Conservation (phyloP, 2,113 vertebrate genomes). For the Meleagris gallopavo region DNA sequence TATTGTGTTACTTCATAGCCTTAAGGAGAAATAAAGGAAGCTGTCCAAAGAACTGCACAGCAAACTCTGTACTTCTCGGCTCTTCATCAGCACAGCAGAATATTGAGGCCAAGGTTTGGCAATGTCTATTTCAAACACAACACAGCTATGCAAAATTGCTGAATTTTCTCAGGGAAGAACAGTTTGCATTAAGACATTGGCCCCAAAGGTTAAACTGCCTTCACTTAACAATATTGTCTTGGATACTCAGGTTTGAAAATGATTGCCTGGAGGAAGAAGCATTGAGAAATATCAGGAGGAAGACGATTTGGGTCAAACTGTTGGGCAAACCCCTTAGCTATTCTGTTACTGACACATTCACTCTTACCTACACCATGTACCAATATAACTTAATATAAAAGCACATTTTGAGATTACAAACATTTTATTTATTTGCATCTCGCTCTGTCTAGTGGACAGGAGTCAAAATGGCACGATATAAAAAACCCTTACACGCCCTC, state of each 20-base stretch:
- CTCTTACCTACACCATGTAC: not conserved
- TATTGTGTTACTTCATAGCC: conserved; percentile 67
- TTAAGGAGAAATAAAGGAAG: conserved; percentile 64
- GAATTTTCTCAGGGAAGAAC: not conserved
- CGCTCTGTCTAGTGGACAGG: not conserved
- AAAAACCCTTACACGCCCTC: conserved; percentile 72
- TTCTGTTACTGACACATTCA: not conserved
- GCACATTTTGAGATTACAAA: not conserved
- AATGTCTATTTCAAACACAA: conserved; percentile 16
- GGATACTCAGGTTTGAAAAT: conserved; percentile 17
- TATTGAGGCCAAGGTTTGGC: conserved; percentile 36
- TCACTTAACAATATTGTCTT: conserved; percentile 25
- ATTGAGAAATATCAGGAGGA: not conserved
- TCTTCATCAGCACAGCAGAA: conserved; percentile 5
- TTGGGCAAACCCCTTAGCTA: not conserved
- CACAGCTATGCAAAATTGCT: conserved; percentile 20
- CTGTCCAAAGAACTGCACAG: conserved; percentile 36
- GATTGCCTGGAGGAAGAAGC: conserved; percentile 4
- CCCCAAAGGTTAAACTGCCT: conserved; percentile 16
- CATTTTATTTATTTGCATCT: not conserved
- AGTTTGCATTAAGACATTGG: not conserved
- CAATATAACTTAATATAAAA: not conserved
- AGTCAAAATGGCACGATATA: conserved; percentile 13
- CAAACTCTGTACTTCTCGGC: conserved; percentile 1
- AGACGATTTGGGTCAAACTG: not conserved